phyloP scores from a whole-genome alignment of 92 coral and sea anemone genomes.

The Porites lobata region DNA sequence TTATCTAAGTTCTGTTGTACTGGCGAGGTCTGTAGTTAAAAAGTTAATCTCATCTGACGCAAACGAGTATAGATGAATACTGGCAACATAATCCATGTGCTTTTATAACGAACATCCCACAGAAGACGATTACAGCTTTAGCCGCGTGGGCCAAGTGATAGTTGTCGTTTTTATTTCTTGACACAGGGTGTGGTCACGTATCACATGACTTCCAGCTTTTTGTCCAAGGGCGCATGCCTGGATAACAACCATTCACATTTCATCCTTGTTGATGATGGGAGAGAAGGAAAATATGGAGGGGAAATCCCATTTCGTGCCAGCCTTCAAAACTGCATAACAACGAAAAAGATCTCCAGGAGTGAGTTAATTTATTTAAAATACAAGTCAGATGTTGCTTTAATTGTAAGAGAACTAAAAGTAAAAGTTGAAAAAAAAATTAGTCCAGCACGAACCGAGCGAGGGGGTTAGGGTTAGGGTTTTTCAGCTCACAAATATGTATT shows the following conservation, averaged over 20 bases:
- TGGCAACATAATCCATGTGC: too few species aligned
- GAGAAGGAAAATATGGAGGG: slow-evolving; percentile 85
- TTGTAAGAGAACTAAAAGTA: not conserved
- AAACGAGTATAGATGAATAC: too few species aligned
- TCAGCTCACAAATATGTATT: too few species aligned
- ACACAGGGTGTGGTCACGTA: slow-evolving; percentile 79
- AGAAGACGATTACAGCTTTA: too few species aligned
- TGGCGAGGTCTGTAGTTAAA: too few species aligned
- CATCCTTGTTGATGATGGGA: slow-evolving; percentile 90
- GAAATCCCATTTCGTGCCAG: slow-evolving; percentile 87
- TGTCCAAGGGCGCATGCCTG: slow-evolving; percentile 86
- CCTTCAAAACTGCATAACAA: slow-evolving; percentile 83
- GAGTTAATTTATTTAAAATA: slow-evolving; percentile 4
- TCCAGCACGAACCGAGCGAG: too few species aligned
- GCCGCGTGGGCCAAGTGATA: too few species aligned
- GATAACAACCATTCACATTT: slow-evolving; percentile 93
- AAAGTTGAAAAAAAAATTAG: too few species aligned
- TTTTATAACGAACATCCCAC: too few species aligned
- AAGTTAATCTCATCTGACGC: too few species aligned
- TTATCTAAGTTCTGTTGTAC: too few species aligned
- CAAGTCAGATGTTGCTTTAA: not conserved
- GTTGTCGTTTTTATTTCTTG: not conserved
- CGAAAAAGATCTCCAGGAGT: slow-evolving; percentile 80
- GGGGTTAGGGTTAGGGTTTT: too few species aligned
- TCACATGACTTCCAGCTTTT: slow-evolving; percentile 90